Percentiles rank a stretch among this genome's conserved stretches.
Conservation (phyloP, 35 echinoderm and acorn worm species). For the Lytechinus variegatus region DNA sequence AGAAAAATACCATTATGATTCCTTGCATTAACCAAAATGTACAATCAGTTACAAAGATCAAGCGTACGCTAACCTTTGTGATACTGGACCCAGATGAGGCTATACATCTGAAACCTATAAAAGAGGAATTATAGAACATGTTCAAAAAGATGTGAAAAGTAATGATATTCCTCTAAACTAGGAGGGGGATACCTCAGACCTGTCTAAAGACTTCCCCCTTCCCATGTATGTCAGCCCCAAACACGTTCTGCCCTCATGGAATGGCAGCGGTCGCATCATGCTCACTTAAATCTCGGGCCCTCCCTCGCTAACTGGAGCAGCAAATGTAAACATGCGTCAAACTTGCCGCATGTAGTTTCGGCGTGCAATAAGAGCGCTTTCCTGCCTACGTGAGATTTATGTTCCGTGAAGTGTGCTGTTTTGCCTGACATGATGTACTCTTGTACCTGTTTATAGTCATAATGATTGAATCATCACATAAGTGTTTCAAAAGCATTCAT, state of each 20-base stretch:
- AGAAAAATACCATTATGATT: too few relatives aligned
- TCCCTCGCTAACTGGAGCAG: neutral
- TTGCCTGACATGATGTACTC: neutral
- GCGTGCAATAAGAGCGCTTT: neutral
- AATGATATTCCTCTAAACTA: neutral
- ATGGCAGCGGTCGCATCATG: constrained; percentile 27
- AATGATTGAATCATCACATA: neutral
- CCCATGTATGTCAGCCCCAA: neutral
- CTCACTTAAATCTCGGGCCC: constrained; percentile 19
- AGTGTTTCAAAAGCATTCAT: neutral
- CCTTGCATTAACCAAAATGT: too few relatives aligned
- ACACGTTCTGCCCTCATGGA: constrained; percentile 9
- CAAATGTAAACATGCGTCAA: constrained; percentile 37
- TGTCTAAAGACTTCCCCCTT: neutral
- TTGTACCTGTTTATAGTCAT: neutral
- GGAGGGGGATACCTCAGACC: neutral
- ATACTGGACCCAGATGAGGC: too few relatives aligned
- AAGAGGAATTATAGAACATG: neutral
- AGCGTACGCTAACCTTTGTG: too few relatives aligned
- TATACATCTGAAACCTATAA: too few relatives aligned
- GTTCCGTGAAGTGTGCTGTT: neutral
- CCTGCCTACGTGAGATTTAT: neutral
- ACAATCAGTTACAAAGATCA: too few relatives aligned
- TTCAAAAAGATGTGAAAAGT: neutral
- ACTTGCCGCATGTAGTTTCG: neutral